Percentiles rank a stretch among this genome's conserved stretches.
Conservation (phyloP, 2,113 vertebrate genomes). For the Corythoichthys haematopterus region DNA sequence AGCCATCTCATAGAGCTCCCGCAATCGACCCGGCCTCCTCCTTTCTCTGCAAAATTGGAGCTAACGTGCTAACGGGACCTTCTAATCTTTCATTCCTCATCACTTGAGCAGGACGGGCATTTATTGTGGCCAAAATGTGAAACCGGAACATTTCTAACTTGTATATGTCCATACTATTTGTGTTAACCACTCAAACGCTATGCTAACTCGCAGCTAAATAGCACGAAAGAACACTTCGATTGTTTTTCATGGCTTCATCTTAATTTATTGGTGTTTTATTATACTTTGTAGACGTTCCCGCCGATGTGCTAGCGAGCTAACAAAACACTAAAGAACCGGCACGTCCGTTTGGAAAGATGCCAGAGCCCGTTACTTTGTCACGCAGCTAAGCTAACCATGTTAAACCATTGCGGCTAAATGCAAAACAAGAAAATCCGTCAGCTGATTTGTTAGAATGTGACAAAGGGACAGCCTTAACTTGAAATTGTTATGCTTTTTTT, state of each 20-base stretch:
- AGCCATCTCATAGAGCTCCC: slow-evolving; percentile 86
- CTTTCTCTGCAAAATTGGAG: not conserved
- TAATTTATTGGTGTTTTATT: not conserved
- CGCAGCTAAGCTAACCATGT: no score
- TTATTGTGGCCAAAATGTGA: not conserved
- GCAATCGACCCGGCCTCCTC: slow-evolving; percentile 41
- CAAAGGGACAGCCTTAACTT: no score
- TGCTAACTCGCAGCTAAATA: not conserved
- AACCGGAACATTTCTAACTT: not conserved
- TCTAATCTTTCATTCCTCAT: not conserved
- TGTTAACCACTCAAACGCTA: not conserved
- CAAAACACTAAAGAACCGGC: not conserved
- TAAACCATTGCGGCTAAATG: no score
- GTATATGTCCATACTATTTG: not conserved
- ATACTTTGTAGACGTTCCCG: not conserved
- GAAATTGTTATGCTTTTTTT: no score
- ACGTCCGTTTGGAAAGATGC: not conserved
- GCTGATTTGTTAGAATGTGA: no score
- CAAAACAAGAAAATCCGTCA: no score
- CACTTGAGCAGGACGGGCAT: no score
- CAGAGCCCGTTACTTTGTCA: not conserved
- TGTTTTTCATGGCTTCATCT: not conserved
- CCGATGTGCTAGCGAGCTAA: not conserved
- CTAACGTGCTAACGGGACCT: not conserved
- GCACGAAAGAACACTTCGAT: not conserved